phyloP scores from a whole-genome alignment of 2,888 invertebrate species.

The Anthophora plumipes region DNA sequence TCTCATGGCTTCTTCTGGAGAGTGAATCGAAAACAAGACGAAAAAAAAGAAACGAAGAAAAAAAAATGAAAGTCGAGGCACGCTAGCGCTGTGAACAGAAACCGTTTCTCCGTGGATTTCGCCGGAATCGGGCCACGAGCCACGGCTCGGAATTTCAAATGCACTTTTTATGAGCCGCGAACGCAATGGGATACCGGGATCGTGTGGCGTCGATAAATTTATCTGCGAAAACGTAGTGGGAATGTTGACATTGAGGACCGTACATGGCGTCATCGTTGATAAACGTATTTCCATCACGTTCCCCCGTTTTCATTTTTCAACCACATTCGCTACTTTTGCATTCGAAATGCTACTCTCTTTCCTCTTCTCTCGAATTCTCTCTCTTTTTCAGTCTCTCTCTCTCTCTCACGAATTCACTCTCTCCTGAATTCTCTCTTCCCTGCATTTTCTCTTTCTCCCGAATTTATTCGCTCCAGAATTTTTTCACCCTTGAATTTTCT shows the following conservation, averaged over 20 bases:
- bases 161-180: constrained; percentile 34
- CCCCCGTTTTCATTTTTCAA: neutral
- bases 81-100: constrained; percentile 12
- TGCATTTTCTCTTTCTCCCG: no score
- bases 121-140: constrained; percentile 62
- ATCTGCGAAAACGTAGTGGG: constrained; percentile 13
- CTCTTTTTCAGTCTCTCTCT: no score
- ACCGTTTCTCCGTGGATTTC: constrained; percentile 62
- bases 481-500: no score
- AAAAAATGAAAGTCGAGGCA: constrained; percentile 52
- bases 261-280: constrained; percentile 24
- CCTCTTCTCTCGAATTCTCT: no score
- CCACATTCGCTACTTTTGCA: neutral
- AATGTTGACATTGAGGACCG: constrained; percentile 2
- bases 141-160: constrained; percentile 54
- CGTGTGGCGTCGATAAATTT: constrained; percentile 36
- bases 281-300: constrained; percentile 6
- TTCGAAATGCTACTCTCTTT: neutral
- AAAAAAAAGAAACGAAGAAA: constrained; percentile 27
- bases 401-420: no score
- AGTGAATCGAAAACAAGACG: constrained; percentile 33
- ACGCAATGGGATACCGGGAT: constrained; percentile 13
- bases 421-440: no score
- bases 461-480: no score
- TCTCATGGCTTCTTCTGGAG: constrained; percentile 15